Evolutionary conservation across 92 coral and sea anemone species (phyloP).

Genomic region (Bergia sp.): DNA sequence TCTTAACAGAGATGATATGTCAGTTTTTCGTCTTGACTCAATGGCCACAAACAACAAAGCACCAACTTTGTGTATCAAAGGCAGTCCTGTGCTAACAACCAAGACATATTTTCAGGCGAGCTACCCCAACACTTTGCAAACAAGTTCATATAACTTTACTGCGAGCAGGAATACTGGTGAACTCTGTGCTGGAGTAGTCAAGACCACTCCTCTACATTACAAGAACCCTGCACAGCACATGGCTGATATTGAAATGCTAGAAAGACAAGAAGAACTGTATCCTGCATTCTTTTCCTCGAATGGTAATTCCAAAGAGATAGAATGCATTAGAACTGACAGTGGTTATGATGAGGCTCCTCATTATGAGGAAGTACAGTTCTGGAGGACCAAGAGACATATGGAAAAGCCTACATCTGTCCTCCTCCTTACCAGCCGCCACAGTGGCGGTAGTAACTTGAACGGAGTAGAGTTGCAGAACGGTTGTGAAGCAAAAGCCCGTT

Average conservation of each 20-base stretch:
- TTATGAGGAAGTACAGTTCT: conserved; percentile 46
- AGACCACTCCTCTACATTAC: too few species aligned
- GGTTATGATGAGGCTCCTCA: conserved; percentile 50
- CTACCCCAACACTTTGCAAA: too few species aligned
- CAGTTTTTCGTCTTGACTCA: too few species aligned
- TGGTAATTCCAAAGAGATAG: conserved; percentile 36
- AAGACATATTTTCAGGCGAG: too few species aligned
- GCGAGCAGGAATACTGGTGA: too few species aligned
- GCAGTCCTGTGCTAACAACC: too few species aligned
- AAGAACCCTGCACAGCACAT: conserved; percentile 49
- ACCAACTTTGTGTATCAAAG: too few species aligned
- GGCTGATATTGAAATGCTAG: conserved; percentile 40
- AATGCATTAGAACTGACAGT: conserved; percentile 47
- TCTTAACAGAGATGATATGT: too few species aligned
- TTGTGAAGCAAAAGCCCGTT: conserved; percentile 41
- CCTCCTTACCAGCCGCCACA: conserved; percentile 43
- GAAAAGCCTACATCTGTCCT: conserved; percentile 43
- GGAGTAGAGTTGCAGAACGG: conserved; percentile 58
- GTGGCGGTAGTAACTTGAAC: conserved; percentile 52
- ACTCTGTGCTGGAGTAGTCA: too few species aligned
- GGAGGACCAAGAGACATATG: conserved; percentile 53
- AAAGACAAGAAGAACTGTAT: conserved; percentile 21
- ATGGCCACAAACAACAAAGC: too few species aligned
- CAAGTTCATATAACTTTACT: too few species aligned
- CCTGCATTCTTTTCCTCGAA: conserved; percentile 8